Evolutionary conservation across 2,888 invertebrate genomes (phyloP).

Genomic region (Entomobrya proxima): DNA sequence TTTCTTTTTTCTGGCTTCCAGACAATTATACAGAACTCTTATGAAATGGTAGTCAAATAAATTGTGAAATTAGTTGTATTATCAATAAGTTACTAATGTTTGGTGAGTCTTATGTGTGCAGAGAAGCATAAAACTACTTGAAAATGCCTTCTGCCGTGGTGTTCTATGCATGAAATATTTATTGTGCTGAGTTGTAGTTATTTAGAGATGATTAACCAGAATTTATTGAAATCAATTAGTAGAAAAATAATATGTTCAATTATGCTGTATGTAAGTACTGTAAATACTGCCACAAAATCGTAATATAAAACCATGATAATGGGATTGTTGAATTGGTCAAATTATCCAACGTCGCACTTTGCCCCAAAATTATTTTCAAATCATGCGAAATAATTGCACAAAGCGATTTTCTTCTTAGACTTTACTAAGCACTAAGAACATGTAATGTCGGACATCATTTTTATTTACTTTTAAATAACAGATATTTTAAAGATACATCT

Average conservation of each 20-base stretch:
- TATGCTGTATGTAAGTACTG: neutral
- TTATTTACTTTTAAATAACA: no score
- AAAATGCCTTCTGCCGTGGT: conserved; percentile 5
- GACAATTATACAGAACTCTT: neutral
- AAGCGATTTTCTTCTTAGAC: no score
- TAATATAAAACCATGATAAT: neutral
- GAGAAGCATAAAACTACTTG: neutral
- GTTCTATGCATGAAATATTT: conserved; percentile 35
- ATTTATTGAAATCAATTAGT: neutral
- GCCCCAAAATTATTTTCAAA: no score
- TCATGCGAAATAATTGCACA: no score
- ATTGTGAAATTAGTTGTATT: conserved; percentile 35
- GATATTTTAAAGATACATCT: no score
- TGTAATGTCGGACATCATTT: no score
- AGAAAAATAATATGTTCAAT: no score
- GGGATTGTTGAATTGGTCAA: neutral
- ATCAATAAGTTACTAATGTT: neutral
- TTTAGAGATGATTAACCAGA: neutral
- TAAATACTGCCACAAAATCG: neutral
- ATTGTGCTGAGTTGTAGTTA: conserved; percentile 7
- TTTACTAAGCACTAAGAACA: no score
- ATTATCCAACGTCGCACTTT: no score
- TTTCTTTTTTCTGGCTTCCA: conserved; percentile 38
- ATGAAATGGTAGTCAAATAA: conserved; percentile 49
- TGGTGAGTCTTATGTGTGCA: neutral